phyloP scores from a whole-genome alignment of 2,797 vertebrate species.

The Myotis daubentonii region DNA sequence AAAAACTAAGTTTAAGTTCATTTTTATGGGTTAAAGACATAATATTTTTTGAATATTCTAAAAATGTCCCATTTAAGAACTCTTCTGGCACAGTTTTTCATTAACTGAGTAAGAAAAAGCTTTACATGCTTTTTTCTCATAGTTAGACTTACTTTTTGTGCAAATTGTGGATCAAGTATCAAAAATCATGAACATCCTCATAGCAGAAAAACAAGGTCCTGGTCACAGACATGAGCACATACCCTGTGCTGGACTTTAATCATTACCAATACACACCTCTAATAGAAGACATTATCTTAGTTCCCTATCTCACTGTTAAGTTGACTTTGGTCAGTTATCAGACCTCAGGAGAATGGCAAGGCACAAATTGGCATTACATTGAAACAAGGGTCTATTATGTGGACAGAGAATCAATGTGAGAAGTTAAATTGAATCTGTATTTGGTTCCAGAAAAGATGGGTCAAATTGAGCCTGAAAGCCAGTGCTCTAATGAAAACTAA shows the following conservation, averaged over 20 bases:
- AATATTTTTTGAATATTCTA: constrained; percentile 21
- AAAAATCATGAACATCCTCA: not conserved
- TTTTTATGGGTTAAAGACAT: not conserved
- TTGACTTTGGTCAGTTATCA: not conserved
- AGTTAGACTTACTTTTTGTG: not conserved
- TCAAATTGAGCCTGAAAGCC: not conserved
- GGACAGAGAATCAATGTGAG: not conserved
- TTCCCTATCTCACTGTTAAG: not conserved
- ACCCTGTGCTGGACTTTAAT: not conserved
- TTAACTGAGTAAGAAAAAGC: not conserved
- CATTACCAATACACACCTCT: not conserved
- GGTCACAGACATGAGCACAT: not conserved
- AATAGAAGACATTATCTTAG: not conserved
- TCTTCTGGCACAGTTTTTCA: not conserved
- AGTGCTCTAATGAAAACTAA: not conserved
- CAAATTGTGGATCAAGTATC: not conserved
- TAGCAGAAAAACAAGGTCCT: not conserved
- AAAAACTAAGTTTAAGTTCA: not conserved
- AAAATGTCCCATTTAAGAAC: constrained; percentile 26
- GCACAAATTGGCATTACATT: not conserved
- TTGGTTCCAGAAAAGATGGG: not conserved
- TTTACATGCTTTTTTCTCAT: not conserved
- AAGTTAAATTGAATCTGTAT: not conserved
- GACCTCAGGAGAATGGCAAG: not conserved
- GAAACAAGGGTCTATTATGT: not conserved